A percentile compares a stretch with the other conserved stretches of the same genome.
phyloP scores from a whole-genome alignment of 2,113 vertebrate species.

The Gymnobelideus leadbeateri region DNA sequence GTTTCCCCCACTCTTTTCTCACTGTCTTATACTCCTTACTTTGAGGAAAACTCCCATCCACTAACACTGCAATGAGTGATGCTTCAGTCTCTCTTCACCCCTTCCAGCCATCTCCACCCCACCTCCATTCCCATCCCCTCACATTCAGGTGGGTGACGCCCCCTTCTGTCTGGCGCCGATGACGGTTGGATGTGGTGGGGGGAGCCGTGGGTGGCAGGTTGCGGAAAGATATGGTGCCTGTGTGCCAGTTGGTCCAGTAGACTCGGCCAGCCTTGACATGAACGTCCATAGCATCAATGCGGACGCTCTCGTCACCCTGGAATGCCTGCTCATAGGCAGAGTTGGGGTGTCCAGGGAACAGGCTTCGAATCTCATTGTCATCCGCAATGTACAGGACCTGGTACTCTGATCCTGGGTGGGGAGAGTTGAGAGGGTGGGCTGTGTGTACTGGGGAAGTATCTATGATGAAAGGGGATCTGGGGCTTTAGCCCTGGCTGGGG shows the following conservation, averaged over 20 bases:
- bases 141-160: conserved; percentile 93
- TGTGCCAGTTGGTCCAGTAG: conserved; percentile 99
- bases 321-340: conserved; percentile 96
- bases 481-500: neutral
- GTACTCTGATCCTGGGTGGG: conserved; percentile 85
- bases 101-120: neutral
- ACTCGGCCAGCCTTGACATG: conserved; percentile 95
- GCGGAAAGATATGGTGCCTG: conserved; percentile 92
- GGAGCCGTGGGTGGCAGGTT: conserved; percentile 88
- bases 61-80: neutral
- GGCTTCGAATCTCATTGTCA: conserved; percentile 97
- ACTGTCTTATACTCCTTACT: neutral
- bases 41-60: neutral
- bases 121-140: conserved; percentile 29
- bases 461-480: neutral
- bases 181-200: conserved; percentile 92
- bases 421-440: neutral
- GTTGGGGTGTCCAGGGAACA: conserved; percentile 95
- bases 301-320: conserved; percentile 94
- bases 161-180: conserved; percentile 91
- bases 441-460: neutral
- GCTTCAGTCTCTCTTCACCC: neutral
- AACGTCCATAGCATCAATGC: conserved; percentile 97
- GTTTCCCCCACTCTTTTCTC: neutral
- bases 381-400: conserved; percentile 97